Evolutionary conservation across 2,888 invertebrate genomes (phyloP).

Genomic region (Ochropleura plecta): DNA sequence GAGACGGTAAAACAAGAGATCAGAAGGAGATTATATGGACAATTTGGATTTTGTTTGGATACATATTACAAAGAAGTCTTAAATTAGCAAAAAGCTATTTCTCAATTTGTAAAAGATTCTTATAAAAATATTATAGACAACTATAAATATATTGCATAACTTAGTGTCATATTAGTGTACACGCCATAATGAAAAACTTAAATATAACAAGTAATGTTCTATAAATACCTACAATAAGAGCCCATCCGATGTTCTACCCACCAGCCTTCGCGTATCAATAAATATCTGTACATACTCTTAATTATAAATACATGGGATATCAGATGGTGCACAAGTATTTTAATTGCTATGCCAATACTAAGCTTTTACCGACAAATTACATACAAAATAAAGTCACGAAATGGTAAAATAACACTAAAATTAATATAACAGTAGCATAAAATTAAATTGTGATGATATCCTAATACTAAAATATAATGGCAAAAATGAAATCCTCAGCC

Average conservation of each 20-base stretch:
- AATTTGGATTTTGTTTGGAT: conserved; percentile 67
- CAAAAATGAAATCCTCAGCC: conserved; percentile 73
- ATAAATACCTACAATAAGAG: conserved; percentile 74
- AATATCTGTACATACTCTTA: conserved; percentile 87
- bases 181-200: conserved; percentile 79
- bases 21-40: conserved; percentile 74
- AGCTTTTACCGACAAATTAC: conserved; percentile 59
- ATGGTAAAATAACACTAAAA: conserved; percentile 69
- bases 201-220: conserved; percentile 78
- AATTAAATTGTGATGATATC: conserved; percentile 78
- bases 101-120: conserved; percentile 78
- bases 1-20: conserved; percentile 73
- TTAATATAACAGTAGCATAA: conserved; percentile 73
- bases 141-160: conserved; percentile 84
- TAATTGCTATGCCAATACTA: conserved; percentile 57
- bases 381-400: conserved; percentile 64
- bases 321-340: conserved; percentile 65
- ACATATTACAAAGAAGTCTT: conserved; percentile 69
- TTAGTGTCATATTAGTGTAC: conserved; percentile 80
- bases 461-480: conserved; percentile 78
- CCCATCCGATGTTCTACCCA: conserved; percentile 78
- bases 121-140: conserved; percentile 84
- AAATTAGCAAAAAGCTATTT: conserved; percentile 76
- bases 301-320: conserved; percentile 70
- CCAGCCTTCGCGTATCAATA: conserved; percentile 81